These are phyloP conservation scores for Coluber constrictor DNA, from an alignment of 2,797 vertebrate genomes.

Conservation along the genomic window DNA sequence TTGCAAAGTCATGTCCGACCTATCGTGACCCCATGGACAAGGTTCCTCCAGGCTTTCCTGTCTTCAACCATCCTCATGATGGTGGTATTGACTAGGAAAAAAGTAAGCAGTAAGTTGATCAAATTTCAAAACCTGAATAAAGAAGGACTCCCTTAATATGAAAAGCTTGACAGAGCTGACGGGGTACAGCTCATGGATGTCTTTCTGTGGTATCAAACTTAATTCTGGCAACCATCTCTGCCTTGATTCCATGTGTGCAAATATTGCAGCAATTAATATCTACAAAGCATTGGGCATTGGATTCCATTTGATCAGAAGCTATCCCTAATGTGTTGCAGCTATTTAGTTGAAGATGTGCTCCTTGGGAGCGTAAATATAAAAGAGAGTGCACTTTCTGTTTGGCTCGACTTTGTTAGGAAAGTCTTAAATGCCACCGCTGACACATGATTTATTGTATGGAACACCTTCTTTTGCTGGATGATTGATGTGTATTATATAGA, in stretches of 20 bases:
- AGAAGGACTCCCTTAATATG: background rate
- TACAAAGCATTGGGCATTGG: background rate
- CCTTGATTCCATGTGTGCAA: background rate
- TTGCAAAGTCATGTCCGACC: too few species aligned
- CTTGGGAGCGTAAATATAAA: background rate
- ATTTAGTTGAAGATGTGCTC: background rate
- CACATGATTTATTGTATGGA: constrained; percentile 16
- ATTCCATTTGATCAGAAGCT: background rate
- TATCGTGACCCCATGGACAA: too few species aligned
- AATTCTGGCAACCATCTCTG: background rate
- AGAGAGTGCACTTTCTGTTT: background rate
- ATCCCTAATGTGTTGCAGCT: background rate
- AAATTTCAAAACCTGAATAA: background rate
- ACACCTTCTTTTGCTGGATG: constrained; percentile 12
- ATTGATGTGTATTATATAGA: constrained; percentile 5
- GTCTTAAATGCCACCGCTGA: constrained; percentile 15
- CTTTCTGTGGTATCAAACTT: background rate
- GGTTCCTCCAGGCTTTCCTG: too few species aligned
- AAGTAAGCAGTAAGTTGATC: background rate
- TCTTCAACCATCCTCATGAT: background rate
- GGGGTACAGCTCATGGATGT: background rate
- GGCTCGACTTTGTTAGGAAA: background rate
- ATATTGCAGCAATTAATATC: background rate
- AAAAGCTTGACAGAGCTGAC: background rate
- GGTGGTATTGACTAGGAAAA: background rate